Evolutionary conservation across 2,113 vertebrate genomes (phyloP), one percentile per base, ranked within the genome.

Genomic region (Erythrocercus mccallii): DNA sequence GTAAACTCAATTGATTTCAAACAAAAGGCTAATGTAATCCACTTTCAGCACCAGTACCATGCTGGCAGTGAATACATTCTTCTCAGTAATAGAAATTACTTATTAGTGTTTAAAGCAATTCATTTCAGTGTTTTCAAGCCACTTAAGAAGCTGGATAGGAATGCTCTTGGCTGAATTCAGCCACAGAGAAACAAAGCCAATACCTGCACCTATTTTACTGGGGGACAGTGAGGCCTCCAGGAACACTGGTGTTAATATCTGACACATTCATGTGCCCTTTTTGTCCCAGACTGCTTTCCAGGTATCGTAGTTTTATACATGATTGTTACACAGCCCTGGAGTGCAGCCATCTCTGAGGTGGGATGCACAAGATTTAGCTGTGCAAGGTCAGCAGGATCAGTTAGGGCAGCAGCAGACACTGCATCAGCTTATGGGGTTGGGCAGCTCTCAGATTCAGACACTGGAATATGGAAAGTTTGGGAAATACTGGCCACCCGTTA

Each of bases 1-100:
- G 94, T 96, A 96, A 97, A 96, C 93, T 93, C 96, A 92, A 90
- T 60, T 97, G 90, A 95, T 95, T 96, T 93, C 92, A 94, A 92
- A 97, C 95, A 96, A 97, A 96, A 94, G 90, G 90, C 68, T 93
- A 96, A 97, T 96, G 94, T 94, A 96, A 97, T 95, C 96, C 94
- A 94, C 95, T 97, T 96, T 96, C 94, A 95, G 94, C 93, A 95
- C 81, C 87, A 91, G 68, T 86, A 92, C 90, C 93, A 90, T 30
- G 90, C 87, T 96, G 93, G 95, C 91, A 88, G 54, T 66, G 79
- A 90, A 95, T 93, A 65, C 87, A 73, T 40, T 66, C 58, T 94
- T 72, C 78, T 82, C 31, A 37, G 93, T 92, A 86, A 94, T 6
- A 91, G 74, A 95, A 96, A 96, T 95, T 92, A 95, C 71, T 80